Evolutionary conservation across 2,113 vertebrate species (phyloP).

Genomic region (Leptodactylus fuscus): DNA sequence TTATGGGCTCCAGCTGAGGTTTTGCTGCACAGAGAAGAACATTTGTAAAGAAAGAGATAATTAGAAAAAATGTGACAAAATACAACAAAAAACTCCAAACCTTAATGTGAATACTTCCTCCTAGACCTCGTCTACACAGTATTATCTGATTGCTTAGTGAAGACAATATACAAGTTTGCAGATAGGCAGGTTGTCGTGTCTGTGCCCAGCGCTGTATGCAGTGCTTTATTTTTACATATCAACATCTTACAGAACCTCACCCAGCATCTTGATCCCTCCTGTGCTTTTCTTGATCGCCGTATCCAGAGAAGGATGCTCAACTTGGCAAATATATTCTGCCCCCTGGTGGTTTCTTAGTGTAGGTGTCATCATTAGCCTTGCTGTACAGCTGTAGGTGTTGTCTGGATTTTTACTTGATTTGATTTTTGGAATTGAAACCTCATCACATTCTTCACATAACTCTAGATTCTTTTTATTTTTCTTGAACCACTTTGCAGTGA

Average conservation of each 20-base stretch:
- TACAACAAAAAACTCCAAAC: no score
- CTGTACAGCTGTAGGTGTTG: slow-evolving; percentile 29
- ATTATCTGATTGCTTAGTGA: no score
- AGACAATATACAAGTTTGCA: no score
- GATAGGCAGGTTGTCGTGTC: no score
- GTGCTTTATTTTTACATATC: no score
- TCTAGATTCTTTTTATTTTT: not conserved
- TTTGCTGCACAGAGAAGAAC: not conserved
- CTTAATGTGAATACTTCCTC: no score
- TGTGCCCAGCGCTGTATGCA: no score
- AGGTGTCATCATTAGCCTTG: slow-evolving; percentile 2
- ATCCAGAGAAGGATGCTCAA: slow-evolving; percentile 34
- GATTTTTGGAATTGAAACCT: not conserved
- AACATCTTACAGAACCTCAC: not conserved
- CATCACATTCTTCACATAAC: slow-evolving; percentile 15
- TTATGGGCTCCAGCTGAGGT: not conserved
- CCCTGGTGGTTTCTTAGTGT: not conserved
- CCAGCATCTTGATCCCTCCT: not conserved
- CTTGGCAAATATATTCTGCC: slow-evolving; percentile 21
- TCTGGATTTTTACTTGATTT: not conserved
- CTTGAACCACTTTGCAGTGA: slow-evolving; percentile 25
- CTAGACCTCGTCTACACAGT: not conserved
- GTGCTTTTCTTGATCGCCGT: slow-evolving; percentile 10
- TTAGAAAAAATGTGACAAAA: not conserved
- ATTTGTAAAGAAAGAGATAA: not conserved